Evolutionary conservation across 2,113 vertebrate species (phyloP).

Genomic region (Pituophis catenifer): DNA sequence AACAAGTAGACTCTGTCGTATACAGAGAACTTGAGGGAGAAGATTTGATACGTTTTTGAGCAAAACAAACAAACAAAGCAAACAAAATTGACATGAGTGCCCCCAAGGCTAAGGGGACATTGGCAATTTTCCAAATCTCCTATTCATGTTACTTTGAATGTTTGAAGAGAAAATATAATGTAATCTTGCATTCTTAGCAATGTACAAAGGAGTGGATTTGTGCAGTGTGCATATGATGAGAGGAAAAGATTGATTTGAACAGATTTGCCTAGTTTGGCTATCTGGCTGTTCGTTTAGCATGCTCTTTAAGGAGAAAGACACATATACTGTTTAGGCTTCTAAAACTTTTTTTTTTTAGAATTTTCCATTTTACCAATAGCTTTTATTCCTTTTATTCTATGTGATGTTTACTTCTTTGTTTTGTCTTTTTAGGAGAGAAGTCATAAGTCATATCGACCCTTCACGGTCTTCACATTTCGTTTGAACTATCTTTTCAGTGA

Average conservation of each 20-base stretch:
- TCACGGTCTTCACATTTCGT: conserved; percentile 95
- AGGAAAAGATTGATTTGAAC: not conserved
- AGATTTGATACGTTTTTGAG: not conserved
- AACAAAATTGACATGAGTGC: not conserved
- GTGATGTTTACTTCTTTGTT: not conserved
- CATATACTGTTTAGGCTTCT: not conserved
- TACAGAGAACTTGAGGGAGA: not conserved
- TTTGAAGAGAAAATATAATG: not conserved
- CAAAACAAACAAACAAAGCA: too few relatives aligned
- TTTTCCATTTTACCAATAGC: not conserved
- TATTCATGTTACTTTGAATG: not conserved
- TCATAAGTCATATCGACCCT: conserved; percentile 94
- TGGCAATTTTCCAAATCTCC: not conserved
- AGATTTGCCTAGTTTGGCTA: not conserved
- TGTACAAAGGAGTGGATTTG: not conserved
- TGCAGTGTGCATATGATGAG: not conserved
- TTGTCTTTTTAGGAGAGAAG: conserved; percentile 85
- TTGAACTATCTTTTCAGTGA: conserved; percentile 94
- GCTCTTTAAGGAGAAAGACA: not conserved
- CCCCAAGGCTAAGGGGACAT: not conserved
- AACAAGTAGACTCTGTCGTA: not conserved
- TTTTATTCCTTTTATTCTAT: not conserved
- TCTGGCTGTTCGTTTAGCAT: not conserved
- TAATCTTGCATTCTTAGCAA: not conserved
- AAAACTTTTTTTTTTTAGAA: not conserved